phyloP scores from a whole-genome alignment of 2,888 invertebrate genomes.

The Sinelater perroti region DNA sequence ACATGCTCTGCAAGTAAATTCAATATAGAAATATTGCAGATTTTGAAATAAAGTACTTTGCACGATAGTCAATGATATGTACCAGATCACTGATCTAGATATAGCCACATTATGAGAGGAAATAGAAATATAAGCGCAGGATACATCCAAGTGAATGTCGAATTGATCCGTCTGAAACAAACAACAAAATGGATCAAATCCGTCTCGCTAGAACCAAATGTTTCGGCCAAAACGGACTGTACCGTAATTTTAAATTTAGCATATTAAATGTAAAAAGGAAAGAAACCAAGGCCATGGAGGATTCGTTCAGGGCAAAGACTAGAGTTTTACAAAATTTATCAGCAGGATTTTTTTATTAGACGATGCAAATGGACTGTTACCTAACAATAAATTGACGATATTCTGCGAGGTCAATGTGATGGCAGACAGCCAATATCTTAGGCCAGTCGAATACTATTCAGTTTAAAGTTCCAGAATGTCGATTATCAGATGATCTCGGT shows the following conservation, averaged over 20 bases:
- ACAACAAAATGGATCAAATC: constrained; percentile 99
- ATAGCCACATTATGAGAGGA: too few species aligned
- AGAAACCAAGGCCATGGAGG: constrained; percentile 99
- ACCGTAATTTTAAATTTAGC: constrained; percentile 99
- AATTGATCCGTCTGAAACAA: constrained; percentile 99
- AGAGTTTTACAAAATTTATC: constrained; percentile 99
- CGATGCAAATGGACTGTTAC: constrained; percentile 97
- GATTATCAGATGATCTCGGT: constrained; percentile 93
- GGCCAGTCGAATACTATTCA: constrained; percentile 98
- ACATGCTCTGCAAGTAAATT: too few species aligned
- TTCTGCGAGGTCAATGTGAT: constrained; percentile 99
- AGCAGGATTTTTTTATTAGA: constrained; percentile 98
- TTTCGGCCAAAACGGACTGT: constrained; percentile 99
- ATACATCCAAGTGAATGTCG: constrained; percentile 99
- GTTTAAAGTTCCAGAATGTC: constrained; percentile 96
- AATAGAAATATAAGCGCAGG: too few species aligned
- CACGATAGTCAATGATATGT: too few species aligned
- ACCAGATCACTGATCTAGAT: too few species aligned
- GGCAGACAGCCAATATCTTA: constrained; percentile 97
- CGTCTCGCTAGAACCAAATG: constrained; percentile 96
- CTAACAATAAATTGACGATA: constrained; percentile 99
- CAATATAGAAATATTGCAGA: too few species aligned
- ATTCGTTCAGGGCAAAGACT: constrained; percentile 99
- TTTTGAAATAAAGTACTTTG: too few species aligned
- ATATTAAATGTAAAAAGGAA: constrained; percentile 99